Base-by-base conservation (phyloP, 2,888 invertebrate species). In the Cancer borealis region DNA sequence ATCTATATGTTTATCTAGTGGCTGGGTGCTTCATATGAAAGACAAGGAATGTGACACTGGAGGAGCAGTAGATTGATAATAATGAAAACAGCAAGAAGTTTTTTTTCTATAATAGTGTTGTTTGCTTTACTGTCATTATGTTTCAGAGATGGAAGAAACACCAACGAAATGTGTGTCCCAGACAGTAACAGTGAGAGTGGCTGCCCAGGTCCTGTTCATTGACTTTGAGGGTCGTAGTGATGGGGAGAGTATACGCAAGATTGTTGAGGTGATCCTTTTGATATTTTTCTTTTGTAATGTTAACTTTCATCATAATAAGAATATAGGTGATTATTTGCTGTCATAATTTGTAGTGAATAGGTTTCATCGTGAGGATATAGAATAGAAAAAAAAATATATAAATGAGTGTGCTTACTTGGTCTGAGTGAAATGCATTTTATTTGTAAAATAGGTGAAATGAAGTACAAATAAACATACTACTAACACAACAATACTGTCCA, bases 211-310 rank as follows among this genome's bases (percentile, higher is more conserved):
- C 10, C 98, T 98, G 96, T 99, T 98, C 96, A 99, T 99, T 95
- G 99, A 99, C 97, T 98, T 99, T 96, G 99, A 99, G 96, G 99
- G 99, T 0, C 97, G 97, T 10, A 97, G 97, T 1, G 97, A 98
- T 96, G 97, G 97, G 12, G 97, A 97, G 95, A 97, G 97, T 12
- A 97, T 97, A 95, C 97, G 97, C 96, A 98, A 99, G 96, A 98
- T 99, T 91, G 97, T 99, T 6, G 97, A 98, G 47, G 95, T 95
- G 60, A 89, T 93, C 73, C 60, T 4, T 21, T 21, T 60, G 21
- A 21, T 21, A 21, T 17, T 60, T 17, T 60, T 17, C 5, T 60
- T 3, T 60, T 60, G 21, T 60, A 17, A 60, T 60, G 60, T 60
- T 60, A 21, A 60, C 17, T 21, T 21, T 3, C 21, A 60, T 60